phyloP scores from a whole-genome alignment of 2,888 invertebrate genomes.

The Dromius quadrimaculatus region DNA sequence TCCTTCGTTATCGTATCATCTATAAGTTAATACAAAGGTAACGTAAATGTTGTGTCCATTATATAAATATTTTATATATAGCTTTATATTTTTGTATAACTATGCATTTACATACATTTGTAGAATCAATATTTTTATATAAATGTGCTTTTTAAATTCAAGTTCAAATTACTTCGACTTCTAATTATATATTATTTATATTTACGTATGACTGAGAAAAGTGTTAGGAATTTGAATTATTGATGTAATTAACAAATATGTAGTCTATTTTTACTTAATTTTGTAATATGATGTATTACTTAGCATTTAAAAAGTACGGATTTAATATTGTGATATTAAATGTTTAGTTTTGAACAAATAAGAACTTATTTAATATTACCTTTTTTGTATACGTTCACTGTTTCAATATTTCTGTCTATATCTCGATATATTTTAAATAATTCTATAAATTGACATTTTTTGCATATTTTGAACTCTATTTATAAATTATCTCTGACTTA shows the following conservation, averaged over 20 bases:
- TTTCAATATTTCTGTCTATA: slow-evolving; percentile 41
- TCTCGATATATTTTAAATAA: slow-evolving; percentile 15
- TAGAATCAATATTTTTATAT: slow-evolving; percentile 46
- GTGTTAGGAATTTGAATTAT: slow-evolving; percentile 21
- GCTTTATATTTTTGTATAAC: slow-evolving; percentile 31
- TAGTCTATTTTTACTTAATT: slow-evolving; percentile 47
- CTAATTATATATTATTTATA: slow-evolving; percentile 42
- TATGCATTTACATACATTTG: slow-evolving; percentile 34
- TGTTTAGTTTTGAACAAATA: slow-evolving; percentile 45
- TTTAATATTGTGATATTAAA: slow-evolving; percentile 51
- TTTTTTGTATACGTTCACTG: slow-evolving; percentile 9
- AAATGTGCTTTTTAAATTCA: slow-evolving; percentile 46
- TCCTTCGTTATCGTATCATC: slow-evolving; percentile 20
- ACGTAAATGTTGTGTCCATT: slow-evolving; percentile 39
- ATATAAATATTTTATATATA: slow-evolving; percentile 36
- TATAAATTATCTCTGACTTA: slow-evolving; percentile 38
- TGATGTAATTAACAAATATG: slow-evolving; percentile 43
- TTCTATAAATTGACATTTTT: slow-evolving; percentile 12
- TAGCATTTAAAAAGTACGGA: slow-evolving; percentile 48
- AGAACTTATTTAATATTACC: slow-evolving; percentile 14
- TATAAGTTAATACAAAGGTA: slow-evolving; percentile 39
- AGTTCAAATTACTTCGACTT: slow-evolving; percentile 17
- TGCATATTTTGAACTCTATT: slow-evolving; percentile 30
- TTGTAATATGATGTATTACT: slow-evolving; percentile 37
- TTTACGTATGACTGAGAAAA: slow-evolving; percentile 39